phyloP scores from a whole-genome alignment of 2,797 vertebrate species.

The Amblyopsis hoosieri region DNA sequence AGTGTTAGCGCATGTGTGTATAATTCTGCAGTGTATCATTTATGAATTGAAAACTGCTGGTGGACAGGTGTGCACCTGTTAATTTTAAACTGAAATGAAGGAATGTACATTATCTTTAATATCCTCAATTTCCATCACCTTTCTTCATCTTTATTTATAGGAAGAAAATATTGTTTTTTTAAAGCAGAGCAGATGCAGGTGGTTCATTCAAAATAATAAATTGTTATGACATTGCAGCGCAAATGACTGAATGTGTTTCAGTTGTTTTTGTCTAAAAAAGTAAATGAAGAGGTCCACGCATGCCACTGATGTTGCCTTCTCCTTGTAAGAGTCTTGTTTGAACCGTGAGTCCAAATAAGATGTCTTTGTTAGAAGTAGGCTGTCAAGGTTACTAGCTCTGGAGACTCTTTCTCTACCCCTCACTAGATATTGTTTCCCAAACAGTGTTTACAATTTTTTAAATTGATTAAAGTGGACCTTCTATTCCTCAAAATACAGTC shows the following conservation, averaged over 20 bases:
- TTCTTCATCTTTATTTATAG: conserved; percentile 5
- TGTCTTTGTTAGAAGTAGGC: too few species aligned
- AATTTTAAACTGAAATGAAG: conserved; percentile 29
- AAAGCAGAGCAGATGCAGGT: not conserved
- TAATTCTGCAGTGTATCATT: conserved; percentile 46
- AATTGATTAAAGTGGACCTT: too few species aligned
- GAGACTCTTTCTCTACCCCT: too few species aligned
- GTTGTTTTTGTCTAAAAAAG: conserved; percentile 1
- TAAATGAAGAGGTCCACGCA: not conserved
- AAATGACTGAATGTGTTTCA: not conserved
- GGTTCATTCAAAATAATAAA: not conserved
- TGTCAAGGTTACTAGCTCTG: too few species aligned
- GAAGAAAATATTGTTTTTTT: not conserved
- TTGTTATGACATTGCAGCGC: conserved; percentile 1
- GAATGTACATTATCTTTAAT: conserved; percentile 12
- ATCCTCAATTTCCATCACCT: not conserved
- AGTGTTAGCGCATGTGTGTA: conserved; percentile 38
- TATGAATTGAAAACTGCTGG: conserved; percentile 44
- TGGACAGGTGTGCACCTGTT: conserved; percentile 26
- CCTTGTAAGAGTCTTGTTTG: not conserved
- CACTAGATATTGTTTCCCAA: too few species aligned
- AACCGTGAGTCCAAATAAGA: not conserved
- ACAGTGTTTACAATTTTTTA: too few species aligned
- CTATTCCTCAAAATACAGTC: too few species aligned
- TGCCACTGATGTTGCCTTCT: conserved; percentile 1